These are phyloP conservation scores for Beaufortia kweichowensis DNA, from an alignment of 2,113 vertebrate genomes.

Conservation along the genomic window DNA sequence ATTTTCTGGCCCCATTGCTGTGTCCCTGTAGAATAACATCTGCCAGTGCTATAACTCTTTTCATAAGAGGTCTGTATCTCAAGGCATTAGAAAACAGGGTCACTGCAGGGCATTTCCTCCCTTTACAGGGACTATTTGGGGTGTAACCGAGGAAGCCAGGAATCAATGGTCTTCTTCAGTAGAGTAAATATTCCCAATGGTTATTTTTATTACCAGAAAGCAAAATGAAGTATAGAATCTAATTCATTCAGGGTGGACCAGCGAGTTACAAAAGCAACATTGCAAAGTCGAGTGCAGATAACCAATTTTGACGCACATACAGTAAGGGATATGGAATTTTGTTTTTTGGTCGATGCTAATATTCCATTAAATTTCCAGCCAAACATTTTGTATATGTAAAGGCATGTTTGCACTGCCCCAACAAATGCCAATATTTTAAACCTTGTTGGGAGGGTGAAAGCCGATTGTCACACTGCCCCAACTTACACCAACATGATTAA, in stretches of 20 bases:
- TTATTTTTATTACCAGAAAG: constrained; percentile 58
- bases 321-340: constrained; percentile 3
- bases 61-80: constrained; percentile 22
- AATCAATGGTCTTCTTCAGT: constrained; percentile 53
- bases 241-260: not conserved
- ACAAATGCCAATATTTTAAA: constrained; percentile 10
- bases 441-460: constrained; percentile 6
- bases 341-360: constrained; percentile 45
- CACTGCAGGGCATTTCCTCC: constrained; percentile 46
- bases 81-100: constrained; percentile 44
- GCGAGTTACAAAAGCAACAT: not conserved
- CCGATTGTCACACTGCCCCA: not conserved
- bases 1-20: not conserved
- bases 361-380: constrained; percentile 57
- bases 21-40: not conserved
- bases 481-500: too few relatives aligned
- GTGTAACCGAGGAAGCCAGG: constrained; percentile 53
- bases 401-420: constrained; percentile 5
- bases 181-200: constrained; percentile 55
- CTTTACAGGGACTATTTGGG: constrained; percentile 45
- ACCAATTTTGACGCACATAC: constrained; percentile 3
- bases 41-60: constrained; percentile 28
- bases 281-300: not conserved
- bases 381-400: constrained; percentile 41
- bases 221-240: constrained; percentile 36